Evolutionary conservation across 1,140 invertebrate species (phyloP).

Genomic region (Drosophila erecta): DNA sequence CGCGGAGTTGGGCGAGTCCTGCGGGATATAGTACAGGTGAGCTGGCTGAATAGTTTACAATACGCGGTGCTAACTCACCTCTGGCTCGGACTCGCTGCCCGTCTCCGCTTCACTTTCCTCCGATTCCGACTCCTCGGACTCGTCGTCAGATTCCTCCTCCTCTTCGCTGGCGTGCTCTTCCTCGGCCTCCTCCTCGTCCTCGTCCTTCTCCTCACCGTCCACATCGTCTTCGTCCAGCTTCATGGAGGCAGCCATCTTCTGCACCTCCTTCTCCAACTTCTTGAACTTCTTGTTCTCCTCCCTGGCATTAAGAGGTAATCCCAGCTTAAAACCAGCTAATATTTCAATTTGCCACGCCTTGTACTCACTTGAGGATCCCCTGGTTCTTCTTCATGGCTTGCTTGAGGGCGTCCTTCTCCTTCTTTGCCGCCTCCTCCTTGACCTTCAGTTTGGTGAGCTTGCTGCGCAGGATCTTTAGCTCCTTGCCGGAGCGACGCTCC

Average conservation of each 20-base stretch:
- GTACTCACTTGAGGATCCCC: constrained; percentile 87
- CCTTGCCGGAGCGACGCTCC: constrained; percentile 87
- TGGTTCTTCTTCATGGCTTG: constrained; percentile 92
- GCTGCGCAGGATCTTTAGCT: constrained; percentile 90
- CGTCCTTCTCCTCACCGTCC: constrained; percentile 87
- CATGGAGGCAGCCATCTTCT: constrained; percentile 94
- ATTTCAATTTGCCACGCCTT: background rate
- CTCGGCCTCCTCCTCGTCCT: constrained; percentile 88
- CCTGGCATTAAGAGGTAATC: constrained; percentile 72
- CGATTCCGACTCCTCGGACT: constrained; percentile 88
- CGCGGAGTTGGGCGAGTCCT: constrained; percentile 88
- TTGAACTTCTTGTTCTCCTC: constrained; percentile 91
- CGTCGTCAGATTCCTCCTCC: constrained; percentile 88
- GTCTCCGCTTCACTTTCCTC: constrained; percentile 87
- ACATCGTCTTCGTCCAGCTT: constrained; percentile 91
- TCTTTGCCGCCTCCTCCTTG: constrained; percentile 91
- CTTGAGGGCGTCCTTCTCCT: constrained; percentile 91
- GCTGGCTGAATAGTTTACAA: background rate
- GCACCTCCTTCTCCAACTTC: constrained; percentile 92
- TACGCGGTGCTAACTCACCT: constrained; percentile 79
- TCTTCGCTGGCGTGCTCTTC: constrained; percentile 86
- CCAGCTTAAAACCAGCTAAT: background rate
- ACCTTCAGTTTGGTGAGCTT: constrained; percentile 92
- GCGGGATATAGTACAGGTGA: constrained; percentile 63
- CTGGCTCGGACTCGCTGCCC: constrained; percentile 88